Evolutionary conservation across 2,797 vertebrate species (phyloP).

Genomic region (Sitta carolinensis): DNA sequence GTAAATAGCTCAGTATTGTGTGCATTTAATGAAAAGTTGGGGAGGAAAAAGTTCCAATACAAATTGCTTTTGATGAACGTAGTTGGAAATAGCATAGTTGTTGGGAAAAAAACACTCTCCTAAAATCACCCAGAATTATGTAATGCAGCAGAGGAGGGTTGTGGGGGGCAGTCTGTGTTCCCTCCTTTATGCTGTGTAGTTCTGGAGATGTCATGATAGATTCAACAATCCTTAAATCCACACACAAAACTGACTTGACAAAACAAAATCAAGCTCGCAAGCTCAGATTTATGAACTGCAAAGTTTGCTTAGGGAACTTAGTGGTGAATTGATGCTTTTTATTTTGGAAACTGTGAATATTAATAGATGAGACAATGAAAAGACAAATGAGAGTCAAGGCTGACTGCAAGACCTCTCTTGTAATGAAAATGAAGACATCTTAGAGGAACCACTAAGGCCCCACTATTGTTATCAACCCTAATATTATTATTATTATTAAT

Average conservation of each 20-base stretch:
- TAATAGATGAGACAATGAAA: not conserved
- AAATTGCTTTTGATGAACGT: not conserved
- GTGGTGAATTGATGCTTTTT: not conserved
- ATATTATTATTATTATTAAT: not conserved
- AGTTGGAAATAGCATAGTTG: not conserved
- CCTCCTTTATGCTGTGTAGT: not conserved
- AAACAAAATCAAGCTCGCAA: not conserved
- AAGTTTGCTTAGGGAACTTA: not conserved
- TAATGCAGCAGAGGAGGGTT: not conserved
- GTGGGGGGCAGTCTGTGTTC: not conserved
- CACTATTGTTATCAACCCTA: not conserved
- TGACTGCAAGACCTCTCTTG: not conserved
- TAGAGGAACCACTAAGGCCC: not conserved
- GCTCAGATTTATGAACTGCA: not conserved
- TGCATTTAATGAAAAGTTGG: not conserved
- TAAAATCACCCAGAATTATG: not conserved
- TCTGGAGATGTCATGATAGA: not conserved
- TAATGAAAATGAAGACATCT: not conserved
- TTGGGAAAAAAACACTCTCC: not conserved
- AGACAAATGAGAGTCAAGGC: not conserved
- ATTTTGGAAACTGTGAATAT: not conserved
- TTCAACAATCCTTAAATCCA: not conserved
- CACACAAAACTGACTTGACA: not conserved
- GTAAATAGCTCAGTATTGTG: constrained; percentile 3
- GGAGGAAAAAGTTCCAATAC: not conserved